These are phyloP conservation scores for Melanotaenia parkinsoni DNA, from an alignment of 2,797 vertebrate genomes.

Conservation along the genomic window DNA sequence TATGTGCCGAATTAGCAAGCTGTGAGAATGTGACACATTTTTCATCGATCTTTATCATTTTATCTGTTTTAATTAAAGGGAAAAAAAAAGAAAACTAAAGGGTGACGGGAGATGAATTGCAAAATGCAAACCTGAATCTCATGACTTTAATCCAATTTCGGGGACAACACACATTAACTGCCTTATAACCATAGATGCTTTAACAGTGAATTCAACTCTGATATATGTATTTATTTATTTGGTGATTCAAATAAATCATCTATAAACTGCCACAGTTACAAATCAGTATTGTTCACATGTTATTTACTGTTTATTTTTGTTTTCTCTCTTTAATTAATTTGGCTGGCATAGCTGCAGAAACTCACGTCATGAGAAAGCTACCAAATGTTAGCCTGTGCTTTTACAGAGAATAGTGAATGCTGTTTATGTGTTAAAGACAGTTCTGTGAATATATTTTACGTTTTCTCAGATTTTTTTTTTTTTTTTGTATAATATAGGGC, in stretches of 20 bases:
- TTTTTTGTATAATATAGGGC: slow-evolving; percentile 26
- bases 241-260: slow-evolving; percentile 53
- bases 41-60: slow-evolving; percentile 1
- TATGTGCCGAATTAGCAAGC: not conserved
- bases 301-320: slow-evolving; percentile 34
- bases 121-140: slow-evolving; percentile 21
- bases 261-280: slow-evolving; percentile 44
- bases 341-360: slow-evolving; percentile 60
- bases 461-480: slow-evolving; percentile 21
- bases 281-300: slow-evolving; percentile 35
- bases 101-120: slow-evolving; percentile 15
- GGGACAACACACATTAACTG: slow-evolving; percentile 18
- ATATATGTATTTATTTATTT: slow-evolving; percentile 78
- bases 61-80: not conserved
- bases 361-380: slow-evolving; percentile 59
- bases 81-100: slow-evolving; percentile 18
- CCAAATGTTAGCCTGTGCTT: slow-evolving; percentile 55
- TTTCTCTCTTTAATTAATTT: slow-evolving; percentile 39
- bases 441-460: slow-evolving; percentile 69
- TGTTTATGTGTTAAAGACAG: slow-evolving; percentile 60
- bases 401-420: slow-evolving; percentile 56
- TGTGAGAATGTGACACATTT: not conserved
- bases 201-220: slow-evolving; percentile 50
- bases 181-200: slow-evolving; percentile 29
- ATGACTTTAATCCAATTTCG: slow-evolving; percentile 24